phyloP scores from a whole-genome alignment of 2,888 invertebrate genomes.

The Drosophila setosimentum region DNA sequence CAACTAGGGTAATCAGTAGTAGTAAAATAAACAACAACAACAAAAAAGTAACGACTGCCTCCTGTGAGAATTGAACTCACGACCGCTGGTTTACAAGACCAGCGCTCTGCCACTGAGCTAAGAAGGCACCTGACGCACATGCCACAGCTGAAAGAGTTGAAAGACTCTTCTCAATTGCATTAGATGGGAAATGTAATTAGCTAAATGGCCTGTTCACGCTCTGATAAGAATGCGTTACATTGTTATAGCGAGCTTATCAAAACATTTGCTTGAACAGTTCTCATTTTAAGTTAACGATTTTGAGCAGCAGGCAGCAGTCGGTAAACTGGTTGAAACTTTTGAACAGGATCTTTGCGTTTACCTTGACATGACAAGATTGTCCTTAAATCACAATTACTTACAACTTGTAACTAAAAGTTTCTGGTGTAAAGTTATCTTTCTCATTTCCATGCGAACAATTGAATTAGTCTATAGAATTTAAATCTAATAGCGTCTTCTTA shows the following conservation, averaged over 20 bases:
- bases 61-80: conserved; percentile 65
- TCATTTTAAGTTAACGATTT: conserved; percentile 2
- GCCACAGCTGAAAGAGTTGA: conserved; percentile 14
- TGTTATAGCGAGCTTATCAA: conserved; percentile 35
- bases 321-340: conserved; percentile 30
- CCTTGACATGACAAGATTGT: conserved; percentile 35
- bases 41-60: conserved; percentile 32
- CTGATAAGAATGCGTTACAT: conserved; percentile 36
- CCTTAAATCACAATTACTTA: conserved; percentile 20
- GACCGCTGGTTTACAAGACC: conserved; percentile 65
- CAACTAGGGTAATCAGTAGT: background rate
- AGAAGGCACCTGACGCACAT: conserved; percentile 40
- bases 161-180: conserved; percentile 61
- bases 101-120: conserved; percentile 61
- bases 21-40: background rate
- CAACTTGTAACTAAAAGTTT: conserved; percentile 14
- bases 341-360: conserved; percentile 20
- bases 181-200: conserved; percentile 67
- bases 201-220: conserved; percentile 57
- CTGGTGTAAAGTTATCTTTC: conserved; percentile 8
- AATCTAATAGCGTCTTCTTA: background rate
- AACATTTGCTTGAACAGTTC: conserved; percentile 26
- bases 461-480: background rate
- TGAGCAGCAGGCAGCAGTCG: background rate
- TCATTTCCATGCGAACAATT: conserved; percentile 1